These are phyloP conservation scores for Puma concolor DNA, from an alignment of 2,113 vertebrate species.

Conservation along the genomic window DNA sequence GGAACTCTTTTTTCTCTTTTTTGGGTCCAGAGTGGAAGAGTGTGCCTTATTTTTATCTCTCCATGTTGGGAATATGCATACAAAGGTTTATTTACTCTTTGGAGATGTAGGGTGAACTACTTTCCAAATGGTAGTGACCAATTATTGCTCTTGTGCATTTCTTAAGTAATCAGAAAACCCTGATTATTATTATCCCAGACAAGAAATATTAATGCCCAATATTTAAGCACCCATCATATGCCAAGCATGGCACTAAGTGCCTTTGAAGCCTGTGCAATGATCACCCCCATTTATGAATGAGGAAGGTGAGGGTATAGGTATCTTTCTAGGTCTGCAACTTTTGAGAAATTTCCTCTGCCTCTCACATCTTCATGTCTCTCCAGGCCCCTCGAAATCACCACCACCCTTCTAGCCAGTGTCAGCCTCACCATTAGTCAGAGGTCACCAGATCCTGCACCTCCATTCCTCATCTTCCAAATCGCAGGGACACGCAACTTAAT, in stretches of 20 bases:
- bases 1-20: background rate
- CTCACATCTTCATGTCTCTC: background rate
- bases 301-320: background rate
- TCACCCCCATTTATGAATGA: background rate
- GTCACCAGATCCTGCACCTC: background rate
- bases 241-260: background rate
- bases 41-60: background rate
- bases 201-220: background rate
- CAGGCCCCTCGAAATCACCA: background rate
- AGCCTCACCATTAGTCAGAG: background rate
- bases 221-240: background rate
- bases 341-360: background rate
- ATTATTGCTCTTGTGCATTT: background rate
- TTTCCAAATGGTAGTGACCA: background rate
- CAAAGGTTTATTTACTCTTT: slow-evolving; percentile 37
- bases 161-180: slow-evolving; percentile 11
- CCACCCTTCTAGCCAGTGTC: background rate
- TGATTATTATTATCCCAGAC: background rate
- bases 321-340: background rate
- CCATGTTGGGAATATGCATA: background rate
- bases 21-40: background rate
- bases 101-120: background rate
- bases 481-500: background rate
- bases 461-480: background rate
- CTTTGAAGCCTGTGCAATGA: background rate